phyloP scores from a whole-genome alignment of 37 sponge, comb jelly and placozoan genomes.

The Corticium candelabrum region DNA sequence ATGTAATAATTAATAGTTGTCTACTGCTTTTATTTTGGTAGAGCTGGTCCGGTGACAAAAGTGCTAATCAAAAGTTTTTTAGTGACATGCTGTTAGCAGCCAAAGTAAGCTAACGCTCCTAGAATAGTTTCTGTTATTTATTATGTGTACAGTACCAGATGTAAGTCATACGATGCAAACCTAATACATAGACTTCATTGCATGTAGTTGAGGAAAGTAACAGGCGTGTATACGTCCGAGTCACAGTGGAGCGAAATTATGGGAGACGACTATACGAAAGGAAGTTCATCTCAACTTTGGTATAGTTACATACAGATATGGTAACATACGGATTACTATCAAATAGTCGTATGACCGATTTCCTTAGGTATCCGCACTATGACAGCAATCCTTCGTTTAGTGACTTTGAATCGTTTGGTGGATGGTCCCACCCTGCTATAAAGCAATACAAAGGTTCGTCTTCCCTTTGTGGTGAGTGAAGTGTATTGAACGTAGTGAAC shows the following conservation, averaged over 20 bases:
- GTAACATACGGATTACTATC: background rate
- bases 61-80: conserved; percentile 66
- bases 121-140: background rate
- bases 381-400: conserved; percentile 60
- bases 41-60: conserved; percentile 40
- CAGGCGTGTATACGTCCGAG: conserved; percentile 73
- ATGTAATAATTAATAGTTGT: too few species aligned
- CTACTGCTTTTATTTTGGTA: background rate
- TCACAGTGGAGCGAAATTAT: conserved; percentile 73
- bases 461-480: conserved; percentile 38
- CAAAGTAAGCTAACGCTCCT: conserved; percentile 20
- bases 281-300: conserved; percentile 55
- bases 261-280: conserved; percentile 56
- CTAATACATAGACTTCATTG: too few species aligned
- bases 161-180: too few species aligned
- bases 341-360: background rate
- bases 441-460: conserved; percentile 60
- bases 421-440: conserved; percentile 55
- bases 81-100: conserved; percentile 46
- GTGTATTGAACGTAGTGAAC: background rate
- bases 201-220: conserved; percentile 39
- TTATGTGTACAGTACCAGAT: too few species aligned
- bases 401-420: conserved; percentile 68
- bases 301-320: too few species aligned
- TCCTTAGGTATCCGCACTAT: conserved; percentile 65